Evolutionary conservation across 1,140 invertebrate genomes (phyloP), one percentile per base, ranked within the genome.

Genomic region (Neelides sp.): DNA sequence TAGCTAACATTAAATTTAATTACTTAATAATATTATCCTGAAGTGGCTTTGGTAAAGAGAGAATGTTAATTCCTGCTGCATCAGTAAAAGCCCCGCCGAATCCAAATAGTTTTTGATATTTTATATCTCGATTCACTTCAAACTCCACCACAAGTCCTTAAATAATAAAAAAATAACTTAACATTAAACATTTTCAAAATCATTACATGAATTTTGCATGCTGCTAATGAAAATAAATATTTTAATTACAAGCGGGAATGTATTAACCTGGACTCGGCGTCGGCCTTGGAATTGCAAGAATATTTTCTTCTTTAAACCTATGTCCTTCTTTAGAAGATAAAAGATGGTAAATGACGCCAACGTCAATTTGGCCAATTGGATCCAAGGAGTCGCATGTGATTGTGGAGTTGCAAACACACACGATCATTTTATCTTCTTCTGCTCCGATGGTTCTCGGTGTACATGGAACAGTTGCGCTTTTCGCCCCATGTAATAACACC

Each of bases 361-460:
- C 7, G 20, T 20, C 17, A 48, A 22, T 7, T 27, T 0, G 2
- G 7, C 15, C 2, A 30, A 10, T 4, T 7, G 17, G 45, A 3
- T 34, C 41, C 23, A 82, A 65, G n/a, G 75, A 78, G 64, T 93
- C 89, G 64, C 89, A 93, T n/a, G n/a, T n/a, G 63, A 85, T 83
- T 0, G 76, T 78, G 0, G 78, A 68, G 63, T 88, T 84, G 62
- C 89, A 93, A 12, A 89, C 83, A 64, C 90, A 94, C 0, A 92
- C 84, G 30, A 78, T 65, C n/a, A n/a, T n/a, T n/a, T n/a, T n/a
- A n/a, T n/a, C n/a, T n/a, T n/a, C n/a, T n/a, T n/a, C n/a, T n/a
- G n/a, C n/a, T n/a, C n/a, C n/a, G n/a, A n/a, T n/a, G n/a, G n/a
- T n/a, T n/a, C n/a, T n/a, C n/a, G n/a, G n/a, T n/a, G n/a, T n/a